These are phyloP conservation scores for Riptortus pedestris DNA, from an alignment of 1,140 invertebrate species.

Conservation along the genomic window DNA sequence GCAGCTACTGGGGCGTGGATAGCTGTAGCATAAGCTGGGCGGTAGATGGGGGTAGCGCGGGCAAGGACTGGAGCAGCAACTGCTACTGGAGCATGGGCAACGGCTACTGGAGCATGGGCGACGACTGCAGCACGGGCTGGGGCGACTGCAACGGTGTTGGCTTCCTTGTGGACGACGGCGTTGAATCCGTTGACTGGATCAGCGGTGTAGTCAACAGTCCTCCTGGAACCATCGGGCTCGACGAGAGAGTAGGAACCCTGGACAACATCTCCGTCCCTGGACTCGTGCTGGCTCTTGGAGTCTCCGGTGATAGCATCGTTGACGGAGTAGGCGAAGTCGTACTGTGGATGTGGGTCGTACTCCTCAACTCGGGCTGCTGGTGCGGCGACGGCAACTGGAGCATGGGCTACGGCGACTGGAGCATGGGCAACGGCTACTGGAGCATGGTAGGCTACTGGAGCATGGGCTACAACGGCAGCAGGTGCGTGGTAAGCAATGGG, in stretches of 20 bases:
- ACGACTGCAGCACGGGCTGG: too few species aligned
- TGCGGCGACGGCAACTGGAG: slow-evolving; percentile 2
- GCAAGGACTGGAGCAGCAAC: slow-evolving; percentile 17
- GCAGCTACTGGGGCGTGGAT: slow-evolving; percentile 19
- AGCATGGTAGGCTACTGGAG: too few species aligned
- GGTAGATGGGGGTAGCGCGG: slow-evolving; percentile 17
- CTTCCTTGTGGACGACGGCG: too few species aligned
- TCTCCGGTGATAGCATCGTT: slow-evolving; percentile 33
- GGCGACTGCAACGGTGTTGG: too few species aligned
- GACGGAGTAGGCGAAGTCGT: slow-evolving; percentile 36
- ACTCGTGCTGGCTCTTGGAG: too few species aligned
- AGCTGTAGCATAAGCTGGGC: background rate
- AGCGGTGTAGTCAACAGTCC: slow-evolving; percentile 14
- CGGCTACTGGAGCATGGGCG: too few species aligned
- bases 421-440: too few species aligned
- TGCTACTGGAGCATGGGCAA: background rate
- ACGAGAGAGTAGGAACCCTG: too few species aligned
- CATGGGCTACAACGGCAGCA: too few species aligned
- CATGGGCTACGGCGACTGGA: too few species aligned
- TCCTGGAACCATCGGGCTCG: too few species aligned
- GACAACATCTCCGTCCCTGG: slow-evolving; percentile 10
- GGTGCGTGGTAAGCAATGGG: background rate
- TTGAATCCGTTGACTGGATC: slow-evolving; percentile 1
- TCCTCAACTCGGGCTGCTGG: slow-evolving; percentile 7
- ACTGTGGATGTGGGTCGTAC: slow-evolving; percentile 29